Base-by-base conservation (phyloP, 2,797 vertebrate species). In the Falco peregrinus region DNA sequence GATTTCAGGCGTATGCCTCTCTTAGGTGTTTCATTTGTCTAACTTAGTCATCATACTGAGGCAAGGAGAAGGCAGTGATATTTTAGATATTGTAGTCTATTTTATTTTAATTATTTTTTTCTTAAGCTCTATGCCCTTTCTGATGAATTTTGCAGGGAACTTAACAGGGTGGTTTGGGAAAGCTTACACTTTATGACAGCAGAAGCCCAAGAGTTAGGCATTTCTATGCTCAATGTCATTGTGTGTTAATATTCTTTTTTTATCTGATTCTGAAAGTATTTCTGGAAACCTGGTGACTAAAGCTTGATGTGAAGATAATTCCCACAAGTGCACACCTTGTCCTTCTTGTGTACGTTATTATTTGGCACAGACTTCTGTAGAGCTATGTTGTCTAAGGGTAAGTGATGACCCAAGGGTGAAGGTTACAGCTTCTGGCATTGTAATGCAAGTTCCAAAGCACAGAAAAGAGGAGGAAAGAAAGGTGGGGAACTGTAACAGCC, bases 211-310 rank as follows among this genome's bases (percentile, higher is more conserved):
- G 26, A 86, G 18, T 50, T 79, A 48, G 29, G 33, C 5, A 57
- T 8, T 56, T 78, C 24, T 64, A 0, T 7, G 2, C 11, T 87
- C 20, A 33, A 0, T 59, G 47, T 33, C 1, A 2, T 13, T 7
- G 4, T 14, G 3, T 41, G 22, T 39, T 84, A 45, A 21, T 50
- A 8, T 24, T 76, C 5, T 37, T 57, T 41, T 57, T 70, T 26
- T 35, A n/a, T 59, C 7, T 20, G 5, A 79, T 64, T 93, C 20
- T 68, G 35, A 26, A 71, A 68, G 4, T 20, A 8, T 82, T 59
- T 92, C 28, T 70, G 37, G 48, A 75, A 89, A 75, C 5, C 7
- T 63, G 39, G 26, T 57, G 22, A 24, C 48, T 70, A 11, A 81
- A 67, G 15, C 11, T 9, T 75, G 20, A 29, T 47, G 12, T 33